Evolutionary conservation across 2,113 vertebrate genomes (phyloP).

Genomic region (Semnornis frantzii): DNA sequence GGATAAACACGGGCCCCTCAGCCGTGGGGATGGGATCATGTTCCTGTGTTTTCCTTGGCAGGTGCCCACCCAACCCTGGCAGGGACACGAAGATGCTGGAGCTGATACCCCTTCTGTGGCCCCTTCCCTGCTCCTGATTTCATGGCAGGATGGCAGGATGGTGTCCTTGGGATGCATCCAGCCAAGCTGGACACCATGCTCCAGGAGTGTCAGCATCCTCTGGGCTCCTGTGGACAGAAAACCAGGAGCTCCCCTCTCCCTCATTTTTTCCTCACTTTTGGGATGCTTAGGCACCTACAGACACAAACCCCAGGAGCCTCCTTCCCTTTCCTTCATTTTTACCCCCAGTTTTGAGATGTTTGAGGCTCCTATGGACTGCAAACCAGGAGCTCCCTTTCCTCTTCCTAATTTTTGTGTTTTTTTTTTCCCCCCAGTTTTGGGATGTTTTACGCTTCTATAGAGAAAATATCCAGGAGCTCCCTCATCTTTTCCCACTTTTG

Average conservation of each 20-base stretch:
- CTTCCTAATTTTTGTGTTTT: no score
- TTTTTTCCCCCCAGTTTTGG: no score
- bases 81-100: not conserved
- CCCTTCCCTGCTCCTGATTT: not conserved
- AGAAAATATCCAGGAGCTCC: no score
- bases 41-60: constrained; percentile 33
- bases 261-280: no score
- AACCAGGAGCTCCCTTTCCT: no score
- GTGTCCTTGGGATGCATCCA: not conserved
- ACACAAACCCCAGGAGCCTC: no score
- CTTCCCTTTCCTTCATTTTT: no score
- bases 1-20: not conserved
- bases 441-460: no score
- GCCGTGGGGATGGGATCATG: not conserved
- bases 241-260: not conserved
- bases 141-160: rapidly evolving
- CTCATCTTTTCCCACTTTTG: no score
- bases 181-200: rapidly evolving
- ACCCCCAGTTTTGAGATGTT: no score
- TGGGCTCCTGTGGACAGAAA: rapidly evolving
- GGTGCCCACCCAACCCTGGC: not conserved
- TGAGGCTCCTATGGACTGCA: no score
- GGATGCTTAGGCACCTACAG: no score
- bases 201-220: not conserved
- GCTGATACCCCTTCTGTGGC: not conserved